Evolutionary conservation across 2,113 vertebrate species (phyloP), one percentile per base, ranked within the genome.

Genomic region (Progne subis): DNA sequence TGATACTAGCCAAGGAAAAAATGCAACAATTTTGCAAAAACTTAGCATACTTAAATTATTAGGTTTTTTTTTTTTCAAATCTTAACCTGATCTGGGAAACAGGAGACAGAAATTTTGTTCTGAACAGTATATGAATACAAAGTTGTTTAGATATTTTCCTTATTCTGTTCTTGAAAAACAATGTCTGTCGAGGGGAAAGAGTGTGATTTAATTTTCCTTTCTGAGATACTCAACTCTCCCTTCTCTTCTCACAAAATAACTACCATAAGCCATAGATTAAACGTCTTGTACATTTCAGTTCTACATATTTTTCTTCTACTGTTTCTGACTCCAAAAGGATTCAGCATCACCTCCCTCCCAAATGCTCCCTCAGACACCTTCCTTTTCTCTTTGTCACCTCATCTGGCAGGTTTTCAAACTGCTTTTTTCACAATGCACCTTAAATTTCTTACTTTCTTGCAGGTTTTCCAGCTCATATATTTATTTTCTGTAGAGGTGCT

Each of bases 141-240:
- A 65, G 5, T 31, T 37, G 18, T 70, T 53, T 55, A n/a, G 37
- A 21, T 14, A 14, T 64, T 77, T 75, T 49, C 8, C 25, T 78
- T 77, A 49, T 31, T 63, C 26, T 75, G 6, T 37, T 70, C n/a
- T 56, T 71, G 61, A 90, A 65, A 71, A 71, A 11, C 47, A 61
- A 89, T 12, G 3, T 56, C 50, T 76, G 1, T 18, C 0, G 0
- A 41, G 7, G 39, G 28, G 25, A 49, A 91, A 76, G 34, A 69
- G 3, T 17, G 4, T 14, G 18, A 81, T 68, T 26, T 13, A 69
- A 52, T 74, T 55, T 57, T 29, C 17, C 47, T 70, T 93, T 74
- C 56, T 75, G 14, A 78, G 43, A 77, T 57, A 67, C 13, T 49
- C 37, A 61, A 2, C 0, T 1, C 19, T 56, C 84, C 37, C 46